phyloP scores from a whole-genome alignment of 2,888 invertebrate species.

The Petrolisthes cinctipes region DNA sequence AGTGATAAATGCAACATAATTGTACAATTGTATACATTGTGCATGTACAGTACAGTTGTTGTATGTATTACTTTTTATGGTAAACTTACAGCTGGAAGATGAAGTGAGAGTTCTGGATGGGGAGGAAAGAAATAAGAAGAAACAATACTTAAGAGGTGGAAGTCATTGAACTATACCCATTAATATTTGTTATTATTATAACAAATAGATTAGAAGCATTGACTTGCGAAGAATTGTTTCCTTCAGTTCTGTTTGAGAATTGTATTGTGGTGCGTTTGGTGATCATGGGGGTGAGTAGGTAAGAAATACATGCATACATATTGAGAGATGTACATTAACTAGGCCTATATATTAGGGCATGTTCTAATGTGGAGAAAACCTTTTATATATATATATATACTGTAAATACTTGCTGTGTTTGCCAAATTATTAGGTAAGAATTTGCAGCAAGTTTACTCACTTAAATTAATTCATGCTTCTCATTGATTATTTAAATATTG shows the following conservation, averaged over 20 bases:
- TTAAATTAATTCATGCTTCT: neutral
- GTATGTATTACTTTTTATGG: too few species aligned
- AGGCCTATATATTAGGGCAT: neutral
- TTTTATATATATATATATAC: constrained; percentile 27
- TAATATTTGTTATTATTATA: too few species aligned
- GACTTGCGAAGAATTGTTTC: too few species aligned
- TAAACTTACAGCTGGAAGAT: too few species aligned
- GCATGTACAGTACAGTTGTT: too few species aligned
- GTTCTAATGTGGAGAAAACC: constrained; percentile 1
- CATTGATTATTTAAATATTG: neutral
- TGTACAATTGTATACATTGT: neutral
- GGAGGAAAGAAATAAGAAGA: too few species aligned
- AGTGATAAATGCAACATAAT: neutral
- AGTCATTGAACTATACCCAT: too few species aligned
- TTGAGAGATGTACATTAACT: neutral
- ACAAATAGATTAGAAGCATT: too few species aligned
- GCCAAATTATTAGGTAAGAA: neutral
- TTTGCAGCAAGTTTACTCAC: constrained; percentile 5
- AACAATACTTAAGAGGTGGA: too few species aligned
- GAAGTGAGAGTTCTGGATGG: too few species aligned
- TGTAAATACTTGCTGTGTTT: constrained; percentile 3
- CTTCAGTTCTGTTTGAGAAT: too few species aligned
- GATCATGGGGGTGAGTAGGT: neutral
- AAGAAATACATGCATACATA: constrained; percentile 14
- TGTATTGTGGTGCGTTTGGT: too few species aligned